A percentile compares a stretch with the other conserved stretches of the same genome.
Evolutionary conservation across 1,140 invertebrate species (phyloP).

Genomic region (Aleiodes sp.): DNA sequence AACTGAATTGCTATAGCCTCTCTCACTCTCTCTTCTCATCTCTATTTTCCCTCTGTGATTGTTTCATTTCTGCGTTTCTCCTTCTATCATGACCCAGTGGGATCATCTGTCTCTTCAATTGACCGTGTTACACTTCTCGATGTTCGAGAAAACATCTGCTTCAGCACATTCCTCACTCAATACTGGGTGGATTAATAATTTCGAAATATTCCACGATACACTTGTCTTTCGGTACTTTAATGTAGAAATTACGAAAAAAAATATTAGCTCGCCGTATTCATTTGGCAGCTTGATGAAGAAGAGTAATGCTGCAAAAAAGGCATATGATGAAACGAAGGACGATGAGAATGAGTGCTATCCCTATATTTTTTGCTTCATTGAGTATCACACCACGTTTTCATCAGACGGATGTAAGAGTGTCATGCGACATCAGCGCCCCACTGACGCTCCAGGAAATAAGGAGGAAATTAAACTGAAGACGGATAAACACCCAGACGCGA

Average conservation of each 20-base stretch:
- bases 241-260: no score
- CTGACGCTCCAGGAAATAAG: conserved; percentile 53
- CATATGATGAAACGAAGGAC: no score
- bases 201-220: no score
- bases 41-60: neutral
- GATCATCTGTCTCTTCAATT: conserved; percentile 6
- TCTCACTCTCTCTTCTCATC: neutral
- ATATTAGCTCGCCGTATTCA: no score
- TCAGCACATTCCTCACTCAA: neutral
- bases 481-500: conserved; percentile 53
- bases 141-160: conserved; percentile 3
- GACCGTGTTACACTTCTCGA: conserved; percentile 2
- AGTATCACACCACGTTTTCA: neutral
- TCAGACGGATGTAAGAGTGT: conserved; percentile 26
- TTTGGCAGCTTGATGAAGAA: no score
- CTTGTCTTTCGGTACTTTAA: no score
- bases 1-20: no score
- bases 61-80: neutral
- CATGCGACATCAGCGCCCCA: conserved; percentile 14
- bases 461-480: conserved; percentile 62
- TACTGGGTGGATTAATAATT: neutral
- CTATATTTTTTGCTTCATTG: neutral
- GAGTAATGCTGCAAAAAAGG: no score
- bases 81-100: neutral
- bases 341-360: neutral